Percentiles rank a stretch among this genome's conserved stretches.
These are phyloP conservation scores for Zhuqinia jingwanae DNA, from an alignment of 2,888 invertebrate species.

Conservation along the genomic window DNA sequence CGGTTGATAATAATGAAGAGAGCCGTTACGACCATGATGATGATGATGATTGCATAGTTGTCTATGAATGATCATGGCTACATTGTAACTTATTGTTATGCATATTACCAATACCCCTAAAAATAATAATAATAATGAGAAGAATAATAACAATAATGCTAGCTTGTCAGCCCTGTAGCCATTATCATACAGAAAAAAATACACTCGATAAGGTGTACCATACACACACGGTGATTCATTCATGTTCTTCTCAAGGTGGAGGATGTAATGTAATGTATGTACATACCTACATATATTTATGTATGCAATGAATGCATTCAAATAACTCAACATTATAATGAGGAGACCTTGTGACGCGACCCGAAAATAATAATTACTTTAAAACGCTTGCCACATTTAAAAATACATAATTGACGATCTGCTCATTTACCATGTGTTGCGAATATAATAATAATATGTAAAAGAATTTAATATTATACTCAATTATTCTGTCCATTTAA, in stretches of 20 bases:
- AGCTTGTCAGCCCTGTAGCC: slow-evolving; percentile 35
- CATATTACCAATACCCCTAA: slow-evolving; percentile 50
- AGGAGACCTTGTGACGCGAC: slow-evolving; percentile 59
- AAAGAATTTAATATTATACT: neutral
- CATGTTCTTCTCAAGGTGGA: neutral
- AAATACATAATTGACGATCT: slow-evolving; percentile 42
- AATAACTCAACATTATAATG: slow-evolving; percentile 46
- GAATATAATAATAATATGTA: no score
- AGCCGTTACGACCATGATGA: neutral
- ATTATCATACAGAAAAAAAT: neutral
- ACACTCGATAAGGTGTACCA: no score
- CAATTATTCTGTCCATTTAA: slow-evolving; percentile 36
- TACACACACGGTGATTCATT: neutral
- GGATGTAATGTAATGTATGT: no score
- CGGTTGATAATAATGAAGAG: slow-evolving; percentile 49
- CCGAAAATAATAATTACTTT: slow-evolving; percentile 48
- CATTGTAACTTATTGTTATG: slow-evolving; percentile 46
- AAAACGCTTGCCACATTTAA: slow-evolving; percentile 38
- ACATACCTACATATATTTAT: no score
- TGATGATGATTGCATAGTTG: neutral
- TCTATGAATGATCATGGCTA: neutral
- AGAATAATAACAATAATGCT: slow-evolving; percentile 10
- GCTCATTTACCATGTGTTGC: slow-evolving; percentile 15
- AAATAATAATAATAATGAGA: neutral
- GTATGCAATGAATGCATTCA: neutral